Evolutionary conservation across 2,888 invertebrate species (phyloP), one percentile per base, ranked within the genome.

Genomic region (Fragum fragum): DNA sequence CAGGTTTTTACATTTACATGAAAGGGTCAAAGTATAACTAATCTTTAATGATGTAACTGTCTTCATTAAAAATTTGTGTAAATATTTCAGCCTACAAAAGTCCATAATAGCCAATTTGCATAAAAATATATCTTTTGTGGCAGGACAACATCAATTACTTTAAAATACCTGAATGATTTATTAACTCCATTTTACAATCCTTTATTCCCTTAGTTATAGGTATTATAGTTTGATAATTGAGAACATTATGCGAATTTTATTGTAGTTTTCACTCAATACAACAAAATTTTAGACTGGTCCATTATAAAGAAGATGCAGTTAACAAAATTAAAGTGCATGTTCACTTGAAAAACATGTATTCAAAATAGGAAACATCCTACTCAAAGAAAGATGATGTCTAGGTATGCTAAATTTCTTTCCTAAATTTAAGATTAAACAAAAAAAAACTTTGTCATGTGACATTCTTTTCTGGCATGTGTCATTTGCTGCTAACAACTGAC

Each of bases 131-230:
- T 47, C 47, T 47, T 47, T 47, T 47, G 47, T 47, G 47, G n/a
- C 47, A 47, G 47, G n/a, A n/a, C 47, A 47, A 47, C 47, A 47
- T 47, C 47, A 18, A 47, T 47, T n/a, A 47, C n/a, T 18, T n/a
- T 47, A 47, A 47, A 47, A 47, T 47, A 47, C 47, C 47, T 47
- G 47, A 47, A n/a, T 47, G 47, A 47, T 47, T 47, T 47, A 47
- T 47, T 36, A 36, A 36, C 9, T 3, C 32, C 9, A 9, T 36
- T 3, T 36, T 36, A 16, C 14, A n/a, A 47, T 14, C 47, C 47
- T 14, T 47, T 47, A 47, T 47, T 16, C 47, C 14, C n/a, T n/a
- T n/a, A n/a, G n/a, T n/a, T n/a, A n/a, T n/a, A n/a, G n/a, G n/a
- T n/a, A 9, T 9, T 6, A 9, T 6, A 39, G 39, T 14, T 39